phyloP scores from a whole-genome alignment of 1,140 invertebrate species.

The Solenopsis invicta region DNA sequence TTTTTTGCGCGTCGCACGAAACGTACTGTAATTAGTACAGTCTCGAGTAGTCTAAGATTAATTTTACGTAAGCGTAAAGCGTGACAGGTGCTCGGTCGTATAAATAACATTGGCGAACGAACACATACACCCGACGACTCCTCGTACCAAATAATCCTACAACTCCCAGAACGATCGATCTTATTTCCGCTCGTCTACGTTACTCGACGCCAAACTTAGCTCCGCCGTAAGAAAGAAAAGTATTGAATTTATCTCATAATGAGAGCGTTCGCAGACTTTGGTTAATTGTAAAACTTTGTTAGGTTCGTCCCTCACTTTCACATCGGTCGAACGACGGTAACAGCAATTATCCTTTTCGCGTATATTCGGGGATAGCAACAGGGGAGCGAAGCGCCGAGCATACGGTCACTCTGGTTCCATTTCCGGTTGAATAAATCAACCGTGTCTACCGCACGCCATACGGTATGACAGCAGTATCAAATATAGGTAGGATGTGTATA shows the following conservation, averaged over 20 bases:
- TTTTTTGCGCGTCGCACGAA: not conserved
- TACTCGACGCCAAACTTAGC: not conserved
- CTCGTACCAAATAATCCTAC: not conserved
- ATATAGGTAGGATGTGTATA: conserved; percentile 24
- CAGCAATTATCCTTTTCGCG: not conserved
- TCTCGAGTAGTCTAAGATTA: not conserved
- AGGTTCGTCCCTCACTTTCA: not conserved
- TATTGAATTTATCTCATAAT: not conserved
- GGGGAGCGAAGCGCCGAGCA: not conserved
- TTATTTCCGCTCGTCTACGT: not conserved
- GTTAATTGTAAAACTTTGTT: not conserved
- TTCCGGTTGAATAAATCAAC: conserved; percentile 61
- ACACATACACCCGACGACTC: not conserved
- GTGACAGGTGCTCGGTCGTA: not conserved
- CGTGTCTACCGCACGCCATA: conserved; percentile 27
- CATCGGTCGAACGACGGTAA: not conserved
- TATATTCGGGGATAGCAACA: conserved; percentile 20
- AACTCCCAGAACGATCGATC: not conserved
- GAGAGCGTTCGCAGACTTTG: not conserved
- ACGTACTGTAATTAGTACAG: not conserved
- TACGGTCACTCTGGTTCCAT: conserved; percentile 48
- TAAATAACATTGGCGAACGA: not conserved
- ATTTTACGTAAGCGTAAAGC: not conserved
- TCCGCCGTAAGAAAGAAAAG: not conserved
- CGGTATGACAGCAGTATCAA: conserved; percentile 32